A percentile compares a stretch with the other conserved stretches of the same genome.
These are phyloP conservation scores for Asbolus verrucosus DNA, from an alignment of 1,140 invertebrate species.

Conservation along the genomic window DNA sequence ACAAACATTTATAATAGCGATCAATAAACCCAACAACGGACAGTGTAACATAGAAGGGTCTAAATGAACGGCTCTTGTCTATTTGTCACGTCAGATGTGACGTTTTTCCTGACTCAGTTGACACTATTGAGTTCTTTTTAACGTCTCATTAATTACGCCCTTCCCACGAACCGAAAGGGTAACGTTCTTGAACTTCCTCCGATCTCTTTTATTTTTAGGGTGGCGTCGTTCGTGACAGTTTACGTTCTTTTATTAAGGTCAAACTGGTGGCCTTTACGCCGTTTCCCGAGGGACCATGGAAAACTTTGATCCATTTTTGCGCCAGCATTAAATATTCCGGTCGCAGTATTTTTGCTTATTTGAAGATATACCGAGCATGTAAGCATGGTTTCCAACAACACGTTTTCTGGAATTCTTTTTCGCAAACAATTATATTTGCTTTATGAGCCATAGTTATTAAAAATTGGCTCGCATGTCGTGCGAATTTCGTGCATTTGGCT, in stretches of 20 bases:
- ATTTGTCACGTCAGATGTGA: slow-evolving; percentile 35
- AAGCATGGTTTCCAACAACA: no score
- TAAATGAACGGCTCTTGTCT: background rate
- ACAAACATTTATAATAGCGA: slow-evolving; percentile 34
- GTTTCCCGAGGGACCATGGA: background rate
- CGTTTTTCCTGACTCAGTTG: slow-evolving; percentile 21
- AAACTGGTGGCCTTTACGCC: background rate
- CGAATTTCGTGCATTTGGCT: no score
- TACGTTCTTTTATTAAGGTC: slow-evolving; percentile 26
- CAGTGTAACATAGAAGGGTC: slow-evolving; percentile 10
- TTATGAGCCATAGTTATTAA: no score
- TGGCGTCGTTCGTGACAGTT: slow-evolving; percentile 19
- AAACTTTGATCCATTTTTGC: slow-evolving; percentile 7
- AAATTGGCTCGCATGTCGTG: no score
- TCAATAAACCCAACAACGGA: slow-evolving; percentile 14
- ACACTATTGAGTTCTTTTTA: slow-evolving; percentile 32
- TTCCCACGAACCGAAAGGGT: slow-evolving; percentile 34
- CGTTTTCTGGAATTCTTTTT: no score
- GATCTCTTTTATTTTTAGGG: slow-evolving; percentile 26
- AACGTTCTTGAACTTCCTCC: slow-evolving; percentile 42
- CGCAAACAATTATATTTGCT: no score
- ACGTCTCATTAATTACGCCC: slow-evolving; percentile 35
- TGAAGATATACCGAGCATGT: no score
- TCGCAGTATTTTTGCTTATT: background rate
- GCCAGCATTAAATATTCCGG: background rate